Percentiles rank a stretch among this genome's conserved stretches.
Evolutionary conservation across 30 jellyfish, hydroid and myxozoan species (phyloP).

Genomic region (Aurelia sp.): DNA sequence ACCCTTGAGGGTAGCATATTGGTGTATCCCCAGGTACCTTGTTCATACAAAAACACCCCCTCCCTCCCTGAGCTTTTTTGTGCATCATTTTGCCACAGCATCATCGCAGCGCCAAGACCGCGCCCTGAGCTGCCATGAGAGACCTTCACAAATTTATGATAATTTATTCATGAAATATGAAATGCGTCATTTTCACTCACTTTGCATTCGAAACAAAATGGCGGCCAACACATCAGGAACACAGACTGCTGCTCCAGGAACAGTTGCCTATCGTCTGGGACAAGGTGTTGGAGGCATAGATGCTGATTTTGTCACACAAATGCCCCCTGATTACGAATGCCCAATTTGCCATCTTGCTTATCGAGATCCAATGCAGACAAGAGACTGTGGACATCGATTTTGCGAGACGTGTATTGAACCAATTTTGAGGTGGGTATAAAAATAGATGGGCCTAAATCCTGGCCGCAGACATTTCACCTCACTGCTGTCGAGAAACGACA

Average conservation of each 20-base stretch:
- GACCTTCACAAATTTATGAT: constrained; percentile 33
- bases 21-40: no score
- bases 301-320: constrained; percentile 87
- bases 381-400: constrained; percentile 98
- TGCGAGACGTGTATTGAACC: constrained; percentile 95
- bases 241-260: constrained; percentile 31
- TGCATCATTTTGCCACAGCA: no score
- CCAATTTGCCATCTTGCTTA: constrained; percentile 95
- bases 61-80: no score
- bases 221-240: constrained; percentile 63
- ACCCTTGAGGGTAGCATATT: no score
- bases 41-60: no score
- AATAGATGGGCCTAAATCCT: no score
- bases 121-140: no score
- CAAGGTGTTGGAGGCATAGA: constrained; percentile 97
- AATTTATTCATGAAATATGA: constrained; percentile 21
- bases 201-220: constrained; percentile 42
- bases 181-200: constrained; percentile 33
- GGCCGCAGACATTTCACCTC: no score
- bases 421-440: constrained; percentile 64
- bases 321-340: constrained; percentile 92
- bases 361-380: constrained; percentile 95
- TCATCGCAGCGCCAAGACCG: no score
- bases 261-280: constrained; percentile 70
- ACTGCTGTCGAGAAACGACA: no score